Conservation (phyloP, 1,140 invertebrate genomes). For the Adelges cooleyi region DNA sequence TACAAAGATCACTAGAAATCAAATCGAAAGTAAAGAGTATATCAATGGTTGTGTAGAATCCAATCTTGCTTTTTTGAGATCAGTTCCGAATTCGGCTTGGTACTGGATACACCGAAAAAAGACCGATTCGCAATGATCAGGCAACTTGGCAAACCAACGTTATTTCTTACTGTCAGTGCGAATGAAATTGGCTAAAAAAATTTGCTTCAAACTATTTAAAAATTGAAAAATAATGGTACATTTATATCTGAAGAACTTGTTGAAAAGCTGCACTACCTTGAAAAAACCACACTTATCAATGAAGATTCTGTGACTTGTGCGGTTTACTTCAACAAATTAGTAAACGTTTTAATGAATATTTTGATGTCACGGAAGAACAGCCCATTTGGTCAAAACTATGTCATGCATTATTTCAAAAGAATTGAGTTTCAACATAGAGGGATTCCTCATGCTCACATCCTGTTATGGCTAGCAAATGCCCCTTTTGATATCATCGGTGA, state of each 20-base stretch:
- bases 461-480: slow-evolving; percentile 34
- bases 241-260: background rate
- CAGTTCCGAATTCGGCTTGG: slow-evolving; percentile 31
- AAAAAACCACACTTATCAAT: slow-evolving; percentile 4
- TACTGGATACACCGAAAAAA: slow-evolving; percentile 33
- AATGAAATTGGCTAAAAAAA: slow-evolving; percentile 30
- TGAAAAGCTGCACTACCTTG: background rate
- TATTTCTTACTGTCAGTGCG: slow-evolving; percentile 33
- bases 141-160: slow-evolving; percentile 35
- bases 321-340: slow-evolving; percentile 21
- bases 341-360: slow-evolving; percentile 1
- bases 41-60: slow-evolving; percentile 31
- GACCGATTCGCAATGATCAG: slow-evolving; percentile 38
- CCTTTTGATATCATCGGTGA: slow-evolving; percentile 25
- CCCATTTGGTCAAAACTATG: slow-evolving; percentile 36
- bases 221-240: slow-evolving; percentile 9
- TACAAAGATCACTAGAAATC: slow-evolving; percentile 31
- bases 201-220: background rate
- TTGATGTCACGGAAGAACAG: background rate
- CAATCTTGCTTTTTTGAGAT: slow-evolving; percentile 32
- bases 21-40: slow-evolving; percentile 31
- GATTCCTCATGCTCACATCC: slow-evolving; percentile 35
- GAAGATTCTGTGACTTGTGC: slow-evolving; percentile 19
- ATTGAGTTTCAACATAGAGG: slow-evolving; percentile 42
- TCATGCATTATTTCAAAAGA: slow-evolving; percentile 37